phyloP scores from a whole-genome alignment of 2,888 invertebrate species.

The Cephus pulcher region DNA sequence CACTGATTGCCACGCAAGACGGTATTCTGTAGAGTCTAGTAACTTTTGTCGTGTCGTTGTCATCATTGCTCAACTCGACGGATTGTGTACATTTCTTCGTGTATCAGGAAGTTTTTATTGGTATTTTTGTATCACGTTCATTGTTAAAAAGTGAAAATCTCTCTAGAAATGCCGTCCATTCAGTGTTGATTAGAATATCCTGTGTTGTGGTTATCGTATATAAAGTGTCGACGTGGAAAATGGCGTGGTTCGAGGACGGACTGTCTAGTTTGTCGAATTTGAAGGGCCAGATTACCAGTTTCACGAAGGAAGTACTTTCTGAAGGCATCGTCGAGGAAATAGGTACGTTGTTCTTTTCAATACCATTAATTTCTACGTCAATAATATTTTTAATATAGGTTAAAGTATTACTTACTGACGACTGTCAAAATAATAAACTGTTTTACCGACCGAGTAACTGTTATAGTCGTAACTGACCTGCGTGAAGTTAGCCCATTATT shows the following conservation, averaged over 20 bases:
- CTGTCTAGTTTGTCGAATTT: conserved; percentile 69
- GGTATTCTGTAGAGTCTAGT: background rate
- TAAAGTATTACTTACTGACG: conserved; percentile 43
- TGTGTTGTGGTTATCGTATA: background rate
- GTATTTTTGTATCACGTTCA: conserved; percentile 2
- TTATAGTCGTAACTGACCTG: background rate
- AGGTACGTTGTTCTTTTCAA: conserved; percentile 62
- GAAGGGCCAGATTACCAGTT: conserved; percentile 89
- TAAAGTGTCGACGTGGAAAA: conserved; percentile 57
- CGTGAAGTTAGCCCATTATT: background rate
- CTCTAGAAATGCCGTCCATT: background rate
- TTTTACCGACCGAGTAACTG: conserved; percentile 44
- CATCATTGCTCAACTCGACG: background rate
- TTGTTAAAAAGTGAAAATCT: conserved; percentile 6
- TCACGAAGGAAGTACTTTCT: conserved; percentile 89
- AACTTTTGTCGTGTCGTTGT: background rate
- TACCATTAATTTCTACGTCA: background rate
- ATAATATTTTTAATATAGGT: background rate
- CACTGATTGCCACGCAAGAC: background rate
- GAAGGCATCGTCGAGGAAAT: conserved; percentile 76
- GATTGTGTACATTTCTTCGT: conserved; percentile 8
- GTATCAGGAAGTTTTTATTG: background rate
- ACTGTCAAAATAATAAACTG: conserved; percentile 60
- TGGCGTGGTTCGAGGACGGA: conserved; percentile 65
- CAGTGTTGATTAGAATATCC: background rate